phyloP scores from a whole-genome alignment of 2,113 vertebrate genomes.

The Mola mola region DNA sequence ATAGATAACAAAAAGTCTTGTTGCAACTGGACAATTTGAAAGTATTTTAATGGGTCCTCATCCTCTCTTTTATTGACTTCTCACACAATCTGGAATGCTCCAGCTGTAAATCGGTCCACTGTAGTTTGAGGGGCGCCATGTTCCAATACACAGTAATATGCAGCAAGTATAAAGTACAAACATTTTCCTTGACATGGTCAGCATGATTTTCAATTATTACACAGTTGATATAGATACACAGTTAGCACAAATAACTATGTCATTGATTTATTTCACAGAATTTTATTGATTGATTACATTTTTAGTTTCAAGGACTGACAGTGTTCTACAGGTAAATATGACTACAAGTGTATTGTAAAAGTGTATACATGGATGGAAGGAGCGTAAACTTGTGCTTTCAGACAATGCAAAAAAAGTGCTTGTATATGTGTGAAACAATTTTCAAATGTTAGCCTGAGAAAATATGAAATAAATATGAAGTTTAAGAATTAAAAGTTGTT shows the following conservation, averaged over 20 bases:
- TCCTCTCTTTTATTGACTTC: slow-evolving; percentile 73
- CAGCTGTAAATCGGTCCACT: slow-evolving; percentile 60
- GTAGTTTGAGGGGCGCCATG: slow-evolving; percentile 31
- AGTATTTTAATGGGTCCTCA: slow-evolving; percentile 64
- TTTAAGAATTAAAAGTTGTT: too few species aligned
- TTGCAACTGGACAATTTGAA: slow-evolving; percentile 65
- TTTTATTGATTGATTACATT: slow-evolving; percentile 17
- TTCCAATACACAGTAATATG: slow-evolving; percentile 11
- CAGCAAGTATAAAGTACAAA: background rate
- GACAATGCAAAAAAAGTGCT: too few species aligned
- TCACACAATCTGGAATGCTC: slow-evolving; percentile 73
- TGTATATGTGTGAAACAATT: too few species aligned
- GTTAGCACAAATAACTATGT: slow-evolving; percentile 12
- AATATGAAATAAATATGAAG: too few species aligned
- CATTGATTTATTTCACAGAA: slow-evolving; percentile 36
- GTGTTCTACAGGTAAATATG: slow-evolving; percentile 11
- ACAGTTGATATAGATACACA: slow-evolving; percentile 19
- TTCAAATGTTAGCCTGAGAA: too few species aligned
- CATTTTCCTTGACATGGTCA: slow-evolving; percentile 9
- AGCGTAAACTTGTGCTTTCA: too few species aligned
- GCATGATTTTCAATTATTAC: slow-evolving; percentile 25
- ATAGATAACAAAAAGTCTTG: slow-evolving; percentile 66
- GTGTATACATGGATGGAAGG: too few species aligned
- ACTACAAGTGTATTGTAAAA: slow-evolving; percentile 1
- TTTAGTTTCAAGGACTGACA: slow-evolving; percentile 26